These are phyloP conservation scores for Telmatherina bonti DNA, from an alignment of 2,797 vertebrate genomes.

Conservation along the genomic window DNA sequence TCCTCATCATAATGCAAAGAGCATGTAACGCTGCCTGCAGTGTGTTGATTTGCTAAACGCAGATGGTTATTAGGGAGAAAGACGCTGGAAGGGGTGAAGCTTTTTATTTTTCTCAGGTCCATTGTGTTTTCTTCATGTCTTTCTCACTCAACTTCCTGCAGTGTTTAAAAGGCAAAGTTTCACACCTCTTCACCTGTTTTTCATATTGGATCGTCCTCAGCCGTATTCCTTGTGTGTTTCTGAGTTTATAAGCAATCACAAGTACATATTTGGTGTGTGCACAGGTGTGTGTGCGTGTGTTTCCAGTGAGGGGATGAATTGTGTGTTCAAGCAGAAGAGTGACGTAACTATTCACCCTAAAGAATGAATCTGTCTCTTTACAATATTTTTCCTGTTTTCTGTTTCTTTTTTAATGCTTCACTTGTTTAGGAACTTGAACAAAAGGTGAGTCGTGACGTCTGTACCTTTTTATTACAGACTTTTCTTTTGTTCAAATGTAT, in stretches of 20 bases:
- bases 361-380: conserved; percentile 62
- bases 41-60: conserved; percentile 62
- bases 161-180: conserved; percentile 38
- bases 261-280: neutral
- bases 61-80: conserved; percentile 69
- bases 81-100: conserved; percentile 64
- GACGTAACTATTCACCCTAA: conserved; percentile 51
- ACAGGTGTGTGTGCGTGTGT: conserved; percentile 19
- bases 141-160: conserved; percentile 38
- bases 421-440: conserved; percentile 87
- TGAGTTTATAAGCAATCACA: neutral
- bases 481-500: conserved; percentile 14
- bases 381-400: conserved; percentile 15
- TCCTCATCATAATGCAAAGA: conserved; percentile 70
- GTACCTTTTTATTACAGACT: conserved; percentile 12
- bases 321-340: conserved; percentile 51
- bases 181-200: conserved; percentile 29
- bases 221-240: neutral
- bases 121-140: conserved; percentile 39
- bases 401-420: conserved; percentile 53
- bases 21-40: conserved; percentile 45
- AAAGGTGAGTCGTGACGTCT: conserved; percentile 84
- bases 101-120: conserved; percentile 29
- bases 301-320: conserved; percentile 31
- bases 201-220: conserved; percentile 15